A percentile compares a stretch with the other conserved stretches of the same genome.
These are phyloP conservation scores for Channa argus DNA, from an alignment of 2,113 vertebrate species.

Conservation along the genomic window DNA sequence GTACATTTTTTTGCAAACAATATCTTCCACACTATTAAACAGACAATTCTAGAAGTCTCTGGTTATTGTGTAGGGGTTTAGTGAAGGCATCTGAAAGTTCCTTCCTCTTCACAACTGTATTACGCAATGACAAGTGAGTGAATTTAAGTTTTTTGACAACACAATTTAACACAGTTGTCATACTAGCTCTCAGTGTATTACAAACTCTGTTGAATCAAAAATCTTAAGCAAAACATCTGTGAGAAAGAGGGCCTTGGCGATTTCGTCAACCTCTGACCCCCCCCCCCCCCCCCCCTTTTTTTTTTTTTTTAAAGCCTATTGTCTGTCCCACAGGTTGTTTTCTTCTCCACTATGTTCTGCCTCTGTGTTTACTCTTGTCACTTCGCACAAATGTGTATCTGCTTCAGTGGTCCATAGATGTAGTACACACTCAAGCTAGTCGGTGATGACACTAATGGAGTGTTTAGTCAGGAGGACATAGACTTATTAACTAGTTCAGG, in stretches of 20 bases:
- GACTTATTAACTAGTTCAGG: conserved; percentile 66
- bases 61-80: too few species aligned
- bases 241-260: neutral
- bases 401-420: conserved; percentile 43
- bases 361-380: conserved; percentile 60
- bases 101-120: neutral
- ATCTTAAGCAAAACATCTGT: neutral
- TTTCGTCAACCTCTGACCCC: neutral
- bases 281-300: conserved; percentile 22
- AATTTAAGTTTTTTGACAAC: neutral
- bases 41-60: too few species aligned
- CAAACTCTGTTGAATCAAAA: too few species aligned
- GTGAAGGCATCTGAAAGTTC: neutral
- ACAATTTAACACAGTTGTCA: neutral
- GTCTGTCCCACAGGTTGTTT: conserved; percentile 49
- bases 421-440: conserved; percentile 39
- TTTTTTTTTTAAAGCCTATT: neutral
- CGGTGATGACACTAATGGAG: conserved; percentile 70
- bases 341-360: conserved; percentile 33
- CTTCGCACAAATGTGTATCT: conserved; percentile 42
- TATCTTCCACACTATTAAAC: too few species aligned
- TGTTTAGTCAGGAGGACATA: conserved; percentile 57
- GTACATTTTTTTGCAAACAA: too few species aligned
- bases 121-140: neutral
- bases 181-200: neutral